Evolutionary conservation across 2,888 invertebrate genomes (phyloP).

Genomic region (Laspeyria flexula): DNA sequence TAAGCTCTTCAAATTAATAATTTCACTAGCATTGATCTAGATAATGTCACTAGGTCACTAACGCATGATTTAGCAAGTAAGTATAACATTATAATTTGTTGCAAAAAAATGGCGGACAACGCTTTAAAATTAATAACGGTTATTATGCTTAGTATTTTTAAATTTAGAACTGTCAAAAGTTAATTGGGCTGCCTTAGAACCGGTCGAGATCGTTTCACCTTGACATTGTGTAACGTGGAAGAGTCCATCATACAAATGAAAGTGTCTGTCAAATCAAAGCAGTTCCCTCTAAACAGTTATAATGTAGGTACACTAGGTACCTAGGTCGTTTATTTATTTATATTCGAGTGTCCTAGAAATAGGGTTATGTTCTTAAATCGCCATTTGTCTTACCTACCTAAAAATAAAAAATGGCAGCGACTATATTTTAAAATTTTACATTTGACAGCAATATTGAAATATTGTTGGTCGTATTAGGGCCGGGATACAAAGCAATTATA

Average conservation of each 20-base stretch:
- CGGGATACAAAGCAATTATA: no score
- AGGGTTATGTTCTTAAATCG: no score
- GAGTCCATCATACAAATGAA: neutral
- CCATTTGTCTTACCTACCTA: no score
- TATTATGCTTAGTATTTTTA: constrained; percentile 18
- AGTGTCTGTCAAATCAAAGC: neutral
- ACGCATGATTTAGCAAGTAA: constrained; percentile 31
- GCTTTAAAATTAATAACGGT: constrained; percentile 23
- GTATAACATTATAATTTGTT: constrained; percentile 2
- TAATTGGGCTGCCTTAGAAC: constrained; percentile 15
- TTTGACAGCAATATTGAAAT: no score
- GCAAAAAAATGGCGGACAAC: constrained; percentile 8
- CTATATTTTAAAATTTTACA: no score
- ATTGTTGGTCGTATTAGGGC: no score
- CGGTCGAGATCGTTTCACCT: constrained; percentile 9
- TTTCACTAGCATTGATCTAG: constrained; percentile 7
- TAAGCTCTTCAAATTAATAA: constrained; percentile 6
- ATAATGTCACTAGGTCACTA: constrained; percentile 18
- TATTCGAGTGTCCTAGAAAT: no score
- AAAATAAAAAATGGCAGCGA: no score
- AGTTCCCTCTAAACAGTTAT: no score
- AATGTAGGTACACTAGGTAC: no score
- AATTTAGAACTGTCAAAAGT: constrained; percentile 35
- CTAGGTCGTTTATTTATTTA: no score
- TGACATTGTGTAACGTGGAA: constrained; percentile 10